Conservation (phyloP, 1,140 invertebrate species). For the Hermetia illucens region DNA sequence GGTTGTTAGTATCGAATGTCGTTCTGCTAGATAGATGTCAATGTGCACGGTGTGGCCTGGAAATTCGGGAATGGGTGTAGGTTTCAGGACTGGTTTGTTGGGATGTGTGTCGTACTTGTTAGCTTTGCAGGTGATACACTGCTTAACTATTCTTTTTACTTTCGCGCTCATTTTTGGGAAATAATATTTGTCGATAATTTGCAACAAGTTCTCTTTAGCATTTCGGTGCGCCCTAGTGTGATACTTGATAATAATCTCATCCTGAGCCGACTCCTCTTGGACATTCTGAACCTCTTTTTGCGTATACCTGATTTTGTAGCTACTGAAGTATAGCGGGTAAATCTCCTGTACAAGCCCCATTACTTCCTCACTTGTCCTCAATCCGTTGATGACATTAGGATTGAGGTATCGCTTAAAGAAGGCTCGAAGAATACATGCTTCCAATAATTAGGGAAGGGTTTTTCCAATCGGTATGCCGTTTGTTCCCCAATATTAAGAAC, state of each 20-base stretch:
- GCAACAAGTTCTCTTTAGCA: conserved; percentile 4
- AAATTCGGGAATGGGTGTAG: conserved; percentile 7
- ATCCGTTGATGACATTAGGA: conserved; percentile 5
- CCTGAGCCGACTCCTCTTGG: not conserved
- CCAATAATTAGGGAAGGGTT: too few relatives aligned
- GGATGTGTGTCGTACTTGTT: conserved; percentile 7
- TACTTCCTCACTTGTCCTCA: conserved; percentile 3
- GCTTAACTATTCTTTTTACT: conserved; percentile 1
- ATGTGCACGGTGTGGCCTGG: conserved; percentile 6
- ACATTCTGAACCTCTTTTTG: conserved; percentile 3
- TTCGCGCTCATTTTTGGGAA: conserved; percentile 5
- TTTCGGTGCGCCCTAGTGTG: conserved; percentile 7
- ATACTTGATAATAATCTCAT: conserved; percentile 2
- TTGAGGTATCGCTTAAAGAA: conserved; percentile 6
- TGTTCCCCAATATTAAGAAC: too few relatives aligned
- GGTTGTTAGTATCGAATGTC: conserved; percentile 5
- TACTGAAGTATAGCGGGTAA: conserved; percentile 5
- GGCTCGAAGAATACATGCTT: too few relatives aligned
- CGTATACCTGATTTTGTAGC: conserved; percentile 6
- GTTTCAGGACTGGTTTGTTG: conserved; percentile 1
- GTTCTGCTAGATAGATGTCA: conserved; percentile 4
- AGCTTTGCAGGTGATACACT: conserved; percentile 5
- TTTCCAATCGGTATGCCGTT: too few relatives aligned
- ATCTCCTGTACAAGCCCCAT: conserved; percentile 7
- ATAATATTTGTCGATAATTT: conserved; percentile 5